Evolutionary conservation across 2,888 invertebrate species (phyloP).

Genomic region (Trachelus iudaicus): DNA sequence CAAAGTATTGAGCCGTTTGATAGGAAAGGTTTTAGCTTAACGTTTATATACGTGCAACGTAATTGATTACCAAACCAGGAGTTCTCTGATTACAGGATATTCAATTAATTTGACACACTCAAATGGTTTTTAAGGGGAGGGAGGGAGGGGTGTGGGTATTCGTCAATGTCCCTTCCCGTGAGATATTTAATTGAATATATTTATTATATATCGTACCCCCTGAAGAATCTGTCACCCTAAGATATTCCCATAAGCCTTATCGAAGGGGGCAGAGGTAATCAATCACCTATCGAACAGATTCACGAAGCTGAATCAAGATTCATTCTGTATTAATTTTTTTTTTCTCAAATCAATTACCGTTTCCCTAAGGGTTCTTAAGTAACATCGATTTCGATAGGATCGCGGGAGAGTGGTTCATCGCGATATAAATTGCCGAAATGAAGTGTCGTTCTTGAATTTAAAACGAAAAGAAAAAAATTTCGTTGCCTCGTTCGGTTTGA

Average conservation of each 20-base stretch:
- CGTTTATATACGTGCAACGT: background rate
- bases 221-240: conserved; percentile 2
- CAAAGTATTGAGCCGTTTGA: background rate
- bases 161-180: background rate
- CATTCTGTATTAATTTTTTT: conserved; percentile 1
- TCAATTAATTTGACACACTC: conserved; percentile 1
- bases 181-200: conserved; percentile 4
- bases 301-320: conserved; percentile 4
- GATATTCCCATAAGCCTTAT: conserved; percentile 3
- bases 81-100: background rate
- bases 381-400: background rate
- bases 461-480: background rate
- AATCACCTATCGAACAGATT: conserved; percentile 4
- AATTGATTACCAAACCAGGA: background rate
- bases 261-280: background rate
- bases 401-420: background rate
- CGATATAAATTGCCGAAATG: background rate
- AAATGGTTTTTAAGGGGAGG: background rate
- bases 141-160: background rate
- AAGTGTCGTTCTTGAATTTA: background rate
- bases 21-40: background rate
- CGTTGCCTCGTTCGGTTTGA: background rate
- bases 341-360: background rate
- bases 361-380: background rate
- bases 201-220: background rate